Evolutionary conservation across 37 sponge, comb jelly and placozoan genomes (phyloP), one percentile per base, ranked within the genome.

Genomic region (Crambe crambe): DNA sequence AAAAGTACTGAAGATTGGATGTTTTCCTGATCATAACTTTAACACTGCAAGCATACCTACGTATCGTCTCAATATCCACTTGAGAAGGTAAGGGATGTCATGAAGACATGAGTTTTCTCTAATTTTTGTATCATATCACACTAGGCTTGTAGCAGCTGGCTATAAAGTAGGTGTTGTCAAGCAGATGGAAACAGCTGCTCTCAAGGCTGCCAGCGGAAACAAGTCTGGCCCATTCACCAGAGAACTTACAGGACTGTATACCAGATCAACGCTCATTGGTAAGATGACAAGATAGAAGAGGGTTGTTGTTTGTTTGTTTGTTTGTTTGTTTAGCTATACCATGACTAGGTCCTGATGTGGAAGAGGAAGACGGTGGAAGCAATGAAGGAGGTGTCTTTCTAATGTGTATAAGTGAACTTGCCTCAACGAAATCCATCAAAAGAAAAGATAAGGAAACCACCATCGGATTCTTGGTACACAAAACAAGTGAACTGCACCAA

Each of bases 151-250:
- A 27, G 79, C 79, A 58, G 85, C 78, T 21, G 85, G 85, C 3
- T 78, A 85, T 68, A 85, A 85, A 47, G 85, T 85, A 26, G 85
- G 85, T 78, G 85, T 85, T 43, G 85, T 78, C 71, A 78, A 85
- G n/a, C 85, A 85, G 63, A 78, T 70, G 61, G 85, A 85, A 54
- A 85, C 85, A 30, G 85, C 85, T 40, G 85, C 85, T 42, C 79
- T 85, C 54, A 85, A 85, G 40, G 85, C 85, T 29, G 79, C 64
- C 36, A 71, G 85, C 60, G 85, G 77, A 42, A 77, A 72, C 39
- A 70, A 32, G 27, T 85, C 85, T 32, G 79, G 85, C n/a, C 79
- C 79, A 10, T 85, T 85, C 42, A 35, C 78, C 31, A 69, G 85
- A 29, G 71, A 85, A 59, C 85, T 85, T n/a, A 77, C 85, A 9